Base-by-base conservation (phyloP, 2,797 vertebrate species). In the Helarctos malayanus region DNA sequence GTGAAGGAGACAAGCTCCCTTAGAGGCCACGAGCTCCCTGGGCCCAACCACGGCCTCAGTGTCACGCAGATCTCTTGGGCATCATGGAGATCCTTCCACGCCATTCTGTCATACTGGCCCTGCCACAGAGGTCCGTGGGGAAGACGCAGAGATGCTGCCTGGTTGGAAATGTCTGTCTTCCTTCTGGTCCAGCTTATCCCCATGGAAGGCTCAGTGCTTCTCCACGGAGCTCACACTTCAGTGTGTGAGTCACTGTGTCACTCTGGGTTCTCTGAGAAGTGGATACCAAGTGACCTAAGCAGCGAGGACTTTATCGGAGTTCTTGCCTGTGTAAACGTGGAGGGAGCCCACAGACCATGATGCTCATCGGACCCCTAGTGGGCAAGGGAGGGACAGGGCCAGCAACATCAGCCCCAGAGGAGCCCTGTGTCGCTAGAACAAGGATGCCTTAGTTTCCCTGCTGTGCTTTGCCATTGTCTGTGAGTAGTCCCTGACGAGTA, bases 241-340 rank as follows among this genome's bases (percentile, higher is more conserved):
- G 3, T 15, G 1, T 61, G 21, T 27, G 21, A 18, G 41, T 61
- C 29, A 15, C 68, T 19, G 3, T 57, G 41, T 57, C 13, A 2
- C 32, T 6, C 47, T 2, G 13, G 25, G 47, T 63, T 29, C 23
- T 35, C n/a, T 32, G 21, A 47, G 56, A 75, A 89, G 35, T 9
- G 32, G 27, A 9, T 15, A n/a, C 12, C 3, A 13, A 71, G 56
- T 49, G 12, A n/a, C 38, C 27, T 25, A 61, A 52, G 65, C 0
- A 2, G 8, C 1, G 0, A 3, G 8, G 12, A n/a, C 29, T 59
- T 29, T 25, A 29, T 29, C 29, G 41, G 68, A 15, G 8, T 29
- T 19, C 1, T 29, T 19, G 35, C 16, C 41, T 25, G 0, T 59
- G 32, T 7, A 73, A 71, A 38, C 1, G 16, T 29, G 41, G 32